Evolutionary conservation across 2,888 invertebrate genomes (phyloP).

Genomic region (Eupeodes latifasciatus): DNA sequence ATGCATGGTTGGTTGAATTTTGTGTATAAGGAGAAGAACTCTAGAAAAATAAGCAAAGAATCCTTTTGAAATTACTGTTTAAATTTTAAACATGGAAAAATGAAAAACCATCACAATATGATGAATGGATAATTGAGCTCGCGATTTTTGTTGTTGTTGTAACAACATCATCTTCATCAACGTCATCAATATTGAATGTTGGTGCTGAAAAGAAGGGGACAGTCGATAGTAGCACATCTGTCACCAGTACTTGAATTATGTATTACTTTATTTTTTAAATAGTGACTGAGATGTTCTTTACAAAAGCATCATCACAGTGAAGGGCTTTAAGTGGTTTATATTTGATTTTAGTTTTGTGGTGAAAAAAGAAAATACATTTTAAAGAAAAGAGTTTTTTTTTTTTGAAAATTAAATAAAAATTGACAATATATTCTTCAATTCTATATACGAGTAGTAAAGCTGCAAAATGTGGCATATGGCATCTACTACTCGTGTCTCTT

Average conservation of each 20-base stretch:
- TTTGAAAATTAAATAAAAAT: no score
- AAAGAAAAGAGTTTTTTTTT: no score
- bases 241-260: slow-evolving; percentile 59
- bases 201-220: slow-evolving; percentile 27
- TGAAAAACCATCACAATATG: slow-evolving; percentile 29
- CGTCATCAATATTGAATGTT: background rate
- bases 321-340: slow-evolving; percentile 11
- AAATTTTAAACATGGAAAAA: background rate
- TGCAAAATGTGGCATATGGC: no score
- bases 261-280: slow-evolving; percentile 32
- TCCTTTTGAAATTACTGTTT: slow-evolving; percentile 42
- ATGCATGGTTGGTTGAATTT: slow-evolving; percentile 60
- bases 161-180: slow-evolving; percentile 8
- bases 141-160: slow-evolving; percentile 48
- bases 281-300: background rate
- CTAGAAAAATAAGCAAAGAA: slow-evolving; percentile 4
- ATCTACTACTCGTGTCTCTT: no score
- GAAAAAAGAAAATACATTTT: no score
- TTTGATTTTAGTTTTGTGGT: no score
- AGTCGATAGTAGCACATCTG: slow-evolving; percentile 44
- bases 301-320: background rate
- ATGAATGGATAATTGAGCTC: slow-evolving; percentile 75
- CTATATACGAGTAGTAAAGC: no score
- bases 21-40: background rate
- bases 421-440: no score